Base-by-base conservation (phyloP, 2,888 invertebrate species). In the Pollenia angustigena region DNA sequence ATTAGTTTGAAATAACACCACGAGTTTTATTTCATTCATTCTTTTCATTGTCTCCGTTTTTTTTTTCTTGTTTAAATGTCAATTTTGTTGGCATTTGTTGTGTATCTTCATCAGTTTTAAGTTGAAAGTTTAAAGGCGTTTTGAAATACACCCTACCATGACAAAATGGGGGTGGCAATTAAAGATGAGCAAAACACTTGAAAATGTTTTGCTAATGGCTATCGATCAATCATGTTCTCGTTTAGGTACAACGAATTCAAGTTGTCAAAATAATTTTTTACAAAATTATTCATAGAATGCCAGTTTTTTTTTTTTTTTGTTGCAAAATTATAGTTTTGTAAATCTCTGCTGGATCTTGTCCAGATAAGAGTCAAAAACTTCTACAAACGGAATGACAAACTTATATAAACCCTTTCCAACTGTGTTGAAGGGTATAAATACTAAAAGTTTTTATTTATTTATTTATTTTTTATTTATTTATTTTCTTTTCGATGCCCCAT, bases 51-150 rank as follows among this genome's bases (percentile, higher is more conserved):
- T 72, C 64, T 62, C n/a, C 23, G 6, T 48, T 12, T 64, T 48
- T 69, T n/a, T n/a, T n/a, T n/a, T n/a, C n/a, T n/a, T 64, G 14
- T 60, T 18, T 40, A 76, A 84, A 81, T 87, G 87, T 79, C 87
- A 87, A 62, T 78, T 81, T 81, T 83, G 58, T 84, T 81, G 87
- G 68, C 87, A 87, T 78, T 84, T 87, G 78, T 74, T 78, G 81
- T 87, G 71, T 69, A 52, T 81, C 84, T 84, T 87, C 81, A 78
- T 87, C 81, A 81, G 18, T 42, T 84, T n/a, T 40, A 50, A 72
- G 48, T 82, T 68, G 40, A 79, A 68, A 48, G 18, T 48, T 68
- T 78, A 12, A 11, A 52, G 86, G 79, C 80, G 82, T 62, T 75
- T 18, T 58, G 0, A 54, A 69, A 62, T 12, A 76, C n/a, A 48